phyloP scores from a whole-genome alignment of 23 tunicate genomes.

The Clavelina lepadiformis region DNA sequence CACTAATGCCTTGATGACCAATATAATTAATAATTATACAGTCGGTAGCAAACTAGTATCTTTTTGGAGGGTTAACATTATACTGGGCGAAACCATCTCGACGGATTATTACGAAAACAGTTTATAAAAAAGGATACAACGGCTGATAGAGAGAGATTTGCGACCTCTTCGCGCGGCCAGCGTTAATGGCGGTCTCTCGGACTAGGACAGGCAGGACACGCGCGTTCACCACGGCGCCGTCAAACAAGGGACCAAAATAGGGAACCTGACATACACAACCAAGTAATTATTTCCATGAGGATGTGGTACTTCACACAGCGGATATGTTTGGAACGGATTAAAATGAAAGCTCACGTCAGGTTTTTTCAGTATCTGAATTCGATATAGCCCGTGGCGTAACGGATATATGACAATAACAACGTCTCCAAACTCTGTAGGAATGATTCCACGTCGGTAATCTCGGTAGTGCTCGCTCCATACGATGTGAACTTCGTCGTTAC shows the following conservation, averaged over 20 bases:
- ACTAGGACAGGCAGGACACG: conserved; percentile 84
- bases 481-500: conserved; percentile 97
- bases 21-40: too few relatives aligned
- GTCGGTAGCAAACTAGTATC: too few relatives aligned
- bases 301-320: not conserved
- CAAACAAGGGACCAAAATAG: conserved; percentile 88
- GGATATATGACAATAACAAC: conserved; percentile 94
- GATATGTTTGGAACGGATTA: too few relatives aligned
- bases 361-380: conserved; percentile 82
- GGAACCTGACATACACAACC: conserved; percentile 53
- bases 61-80: not conserved
- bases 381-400: conserved; percentile 55
- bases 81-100: not conserved
- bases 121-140: conserved; percentile 43
- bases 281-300: not conserved
- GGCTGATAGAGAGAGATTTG: conserved; percentile 70
- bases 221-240: conserved; percentile 82
- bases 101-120: not conserved
- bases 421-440: conserved; percentile 94
- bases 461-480: conserved; percentile 92
- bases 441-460: conserved; percentile 85
- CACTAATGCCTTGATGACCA: too few relatives aligned
- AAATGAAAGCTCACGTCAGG: conserved; percentile 38
- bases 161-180: conserved; percentile 85
- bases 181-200: conserved; percentile 94